Evolutionary conservation across 2,113 vertebrate species (phyloP).

Genomic region (Mastomys natalensis): DNA sequence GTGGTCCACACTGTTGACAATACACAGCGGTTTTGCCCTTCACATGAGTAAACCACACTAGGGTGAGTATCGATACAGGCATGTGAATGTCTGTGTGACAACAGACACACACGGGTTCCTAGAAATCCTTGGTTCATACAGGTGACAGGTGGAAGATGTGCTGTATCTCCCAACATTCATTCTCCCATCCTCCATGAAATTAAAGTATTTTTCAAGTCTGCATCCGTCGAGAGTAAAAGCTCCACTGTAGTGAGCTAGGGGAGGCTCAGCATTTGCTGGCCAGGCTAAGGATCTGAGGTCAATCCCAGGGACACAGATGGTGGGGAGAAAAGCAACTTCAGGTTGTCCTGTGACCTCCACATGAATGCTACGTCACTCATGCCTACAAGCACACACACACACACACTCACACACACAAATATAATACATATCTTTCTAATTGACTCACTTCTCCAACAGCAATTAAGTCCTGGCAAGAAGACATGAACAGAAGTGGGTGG

Average conservation of each 20-base stretch:
- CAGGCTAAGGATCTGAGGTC: background rate
- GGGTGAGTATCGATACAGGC: background rate
- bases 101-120: background rate
- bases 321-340: background rate
- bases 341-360: background rate
- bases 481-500: background rate
- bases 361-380: background rate
- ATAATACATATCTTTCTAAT: background rate
- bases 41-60: background rate
- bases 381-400: background rate
- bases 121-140: background rate
- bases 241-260: background rate
- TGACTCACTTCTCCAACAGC: background rate
- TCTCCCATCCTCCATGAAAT: background rate
- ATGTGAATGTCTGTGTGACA: background rate
- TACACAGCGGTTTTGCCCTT: background rate
- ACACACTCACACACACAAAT: background rate
- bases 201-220: background rate
- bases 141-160: fast-evolving
- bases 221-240: background rate
- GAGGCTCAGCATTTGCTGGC: background rate
- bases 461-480: background rate
- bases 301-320: background rate
- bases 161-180: background rate
- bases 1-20: background rate